Evolutionary conservation across 64 coral and sea anemone genomes (phyloP), one percentile per base, ranked within the genome.

Genomic region (Pocillopora damicornis): DNA sequence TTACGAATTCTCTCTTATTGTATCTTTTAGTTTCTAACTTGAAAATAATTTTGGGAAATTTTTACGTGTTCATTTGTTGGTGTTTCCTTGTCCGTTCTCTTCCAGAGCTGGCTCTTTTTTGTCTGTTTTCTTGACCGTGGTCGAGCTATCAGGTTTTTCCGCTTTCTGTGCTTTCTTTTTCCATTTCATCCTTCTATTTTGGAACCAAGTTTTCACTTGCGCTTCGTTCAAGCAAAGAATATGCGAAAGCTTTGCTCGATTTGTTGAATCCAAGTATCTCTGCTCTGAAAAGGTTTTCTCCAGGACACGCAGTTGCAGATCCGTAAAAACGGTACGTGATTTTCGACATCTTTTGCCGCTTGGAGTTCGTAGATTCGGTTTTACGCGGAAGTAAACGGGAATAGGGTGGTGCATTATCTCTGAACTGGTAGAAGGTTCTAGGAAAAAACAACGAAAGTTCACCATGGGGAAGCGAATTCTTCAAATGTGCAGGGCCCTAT

Each of bases 181-280:
- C 90, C 90, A 92, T 79, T 92, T 92, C 90, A 92, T 92, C 56
- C 90, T 35, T n/a, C 90, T 64, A 83, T 92, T 92, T 56, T 92
- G 90, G 37, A 92, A 92, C 90, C 90, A 92, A 11, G 90, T 92
- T 60, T 92, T 92, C 14, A 92, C 90, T 62, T 92, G 90, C 30
- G 90, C 90, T 86, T 92, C 90, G 75, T 92, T 92, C 45, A 92
- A 59, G 17, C 90, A 83, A 12, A 92, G 63, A 37, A 92, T 92
- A 35, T 92, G 83, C 26, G 90, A 84, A 15, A 92, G 75, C n/a
- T 87, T 92, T 4, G 90, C 83, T 2, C 90, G 73, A 15, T 81
- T 92, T 30, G 90, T 92, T 8, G 90, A 92, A 42, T 92, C 90
- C 9, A 92, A 23, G 61, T 92, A 92, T 20, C 86, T 87, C 68